A percentile compares a stretch with the other conserved stretches of the same genome.
Evolutionary conservation across 2,888 invertebrate genomes (phyloP).

Genomic region (Blera fallax): DNA sequence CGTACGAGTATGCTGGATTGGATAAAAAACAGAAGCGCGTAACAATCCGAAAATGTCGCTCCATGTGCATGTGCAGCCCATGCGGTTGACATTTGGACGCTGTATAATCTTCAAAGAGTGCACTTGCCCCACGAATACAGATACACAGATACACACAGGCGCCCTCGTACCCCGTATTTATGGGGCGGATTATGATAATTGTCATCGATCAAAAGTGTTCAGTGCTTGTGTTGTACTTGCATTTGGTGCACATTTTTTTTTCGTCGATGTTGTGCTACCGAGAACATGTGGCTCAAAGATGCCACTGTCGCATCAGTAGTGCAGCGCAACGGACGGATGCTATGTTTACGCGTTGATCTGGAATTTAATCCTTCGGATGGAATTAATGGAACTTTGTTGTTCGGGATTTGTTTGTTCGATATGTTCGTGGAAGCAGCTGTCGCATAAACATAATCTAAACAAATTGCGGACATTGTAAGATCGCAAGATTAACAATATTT

Average conservation of each 20-base stretch:
- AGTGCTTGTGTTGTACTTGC: slow-evolving; percentile 26
- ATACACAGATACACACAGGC: not conserved
- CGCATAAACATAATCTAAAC: slow-evolving; percentile 72
- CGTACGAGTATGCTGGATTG: not conserved
- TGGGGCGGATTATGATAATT: slow-evolving; percentile 60
- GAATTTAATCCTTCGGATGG: slow-evolving; percentile 68
- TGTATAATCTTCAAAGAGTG: slow-evolving; percentile 48
- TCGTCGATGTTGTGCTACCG: not conserved
- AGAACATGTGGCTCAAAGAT: slow-evolving; percentile 62
- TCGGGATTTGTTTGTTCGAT: slow-evolving; percentile 55
- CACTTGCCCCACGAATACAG: slow-evolving; percentile 22
- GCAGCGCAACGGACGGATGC: slow-evolving; percentile 59
- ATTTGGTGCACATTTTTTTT: slow-evolving; percentile 29
- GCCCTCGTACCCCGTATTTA: not conserved
- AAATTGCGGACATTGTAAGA: slow-evolving; percentile 62
- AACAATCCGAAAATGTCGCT: slow-evolving; percentile 13
- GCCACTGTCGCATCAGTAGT: slow-evolving; percentile 7
- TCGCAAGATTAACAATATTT: slow-evolving; percentile 47
- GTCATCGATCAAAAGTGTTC: slow-evolving; percentile 62
- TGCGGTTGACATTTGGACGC: slow-evolving; percentile 48
- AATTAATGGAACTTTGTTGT: slow-evolving; percentile 70
- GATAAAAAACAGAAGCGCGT: slow-evolving; percentile 31
- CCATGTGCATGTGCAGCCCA: slow-evolving; percentile 42
- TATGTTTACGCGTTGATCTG: slow-evolving; percentile 70
- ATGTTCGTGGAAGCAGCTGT: slow-evolving; percentile 72